Evolutionary conservation across 1,140 invertebrate genomes (phyloP), one percentile per base, ranked within the genome.

Genomic region (Metopolophium dirhodum): DNA sequence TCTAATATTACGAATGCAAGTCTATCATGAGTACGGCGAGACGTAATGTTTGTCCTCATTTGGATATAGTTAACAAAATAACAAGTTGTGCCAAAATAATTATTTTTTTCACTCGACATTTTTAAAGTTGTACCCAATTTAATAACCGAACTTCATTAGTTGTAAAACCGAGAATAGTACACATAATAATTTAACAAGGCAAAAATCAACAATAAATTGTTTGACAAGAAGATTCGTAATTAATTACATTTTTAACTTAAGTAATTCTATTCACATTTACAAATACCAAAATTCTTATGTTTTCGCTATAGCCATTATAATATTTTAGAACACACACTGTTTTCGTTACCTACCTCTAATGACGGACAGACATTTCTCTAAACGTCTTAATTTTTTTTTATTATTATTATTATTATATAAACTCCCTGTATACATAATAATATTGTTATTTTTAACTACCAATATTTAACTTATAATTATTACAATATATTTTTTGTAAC

Each of bases 401-500:
- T 87, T 87, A 87, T n/a, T 49, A 89, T 37, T 54, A 57, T 54
- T 90, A 88, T 54, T 51, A 54, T 88, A 90, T 61, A 41, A 90
- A 90, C 35, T 54, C 51, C 87, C 35, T 90, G 30, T 90, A 57
- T 61, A 37, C 87, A 89, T 89, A 54, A 54, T 54, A 54, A 89
- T 54, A 35, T 90, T 90, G 35, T 90, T 90, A 61, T 90, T 41
- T 61, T 61, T 22, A 61, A 90, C 37, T 90, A 90, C 54, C 88
- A 61, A 90, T 61, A 61, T 90, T 90, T 61, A 61, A 90, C 35
- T 61, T 41, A 57, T 89, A 90, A 61, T 89, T 77, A 87, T 88
- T 41, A 61, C 88, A 61, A 61, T 90, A 90, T 90, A 90, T 90
- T 90, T 90, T 89, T 90, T 90, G 54, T 90, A 90, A 57, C 49